Conservation (phyloP, 2,797 vertebrate species). For the Botia kubotai region DNA sequence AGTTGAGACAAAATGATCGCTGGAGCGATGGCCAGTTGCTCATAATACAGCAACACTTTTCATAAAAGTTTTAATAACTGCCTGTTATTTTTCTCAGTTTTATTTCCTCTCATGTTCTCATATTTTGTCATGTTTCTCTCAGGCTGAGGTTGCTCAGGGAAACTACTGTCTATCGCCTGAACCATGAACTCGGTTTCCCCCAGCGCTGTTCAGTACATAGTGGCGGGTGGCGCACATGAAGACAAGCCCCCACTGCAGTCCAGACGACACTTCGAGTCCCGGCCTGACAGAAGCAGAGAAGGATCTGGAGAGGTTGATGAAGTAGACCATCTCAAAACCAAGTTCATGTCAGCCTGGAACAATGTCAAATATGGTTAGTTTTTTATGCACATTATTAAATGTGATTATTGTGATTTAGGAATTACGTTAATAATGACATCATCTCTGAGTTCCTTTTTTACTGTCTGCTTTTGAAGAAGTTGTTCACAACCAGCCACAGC, state of each 20-base stretch:
- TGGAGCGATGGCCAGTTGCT: no score
- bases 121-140: not conserved
- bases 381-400: not conserved
- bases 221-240: slow-evolving; percentile 71
- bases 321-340: slow-evolving; percentile 90
- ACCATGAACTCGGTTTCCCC: slow-evolving; percentile 90
- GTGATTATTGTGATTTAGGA: not conserved
- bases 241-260: slow-evolving; percentile 63
- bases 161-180: slow-evolving; percentile 60
- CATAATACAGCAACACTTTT: no score
- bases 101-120: not conserved
- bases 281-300: slow-evolving; percentile 62
- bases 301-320: slow-evolving; percentile 81
- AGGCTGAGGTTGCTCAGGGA: slow-evolving; percentile 59
- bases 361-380: slow-evolving; percentile 91
- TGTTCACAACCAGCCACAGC: not conserved
- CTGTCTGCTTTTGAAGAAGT: slow-evolving; percentile 1
- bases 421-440: not conserved
- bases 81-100: no score
- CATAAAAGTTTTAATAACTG: no score
- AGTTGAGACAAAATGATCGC: no score
- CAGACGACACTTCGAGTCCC: slow-evolving; percentile 64
- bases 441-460: slow-evolving; percentile 1
- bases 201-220: slow-evolving; percentile 82
- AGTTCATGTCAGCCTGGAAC: slow-evolving; percentile 90